Conservation (phyloP, 2,888 invertebrate genomes). For the Orchesella flavescens region DNA sequence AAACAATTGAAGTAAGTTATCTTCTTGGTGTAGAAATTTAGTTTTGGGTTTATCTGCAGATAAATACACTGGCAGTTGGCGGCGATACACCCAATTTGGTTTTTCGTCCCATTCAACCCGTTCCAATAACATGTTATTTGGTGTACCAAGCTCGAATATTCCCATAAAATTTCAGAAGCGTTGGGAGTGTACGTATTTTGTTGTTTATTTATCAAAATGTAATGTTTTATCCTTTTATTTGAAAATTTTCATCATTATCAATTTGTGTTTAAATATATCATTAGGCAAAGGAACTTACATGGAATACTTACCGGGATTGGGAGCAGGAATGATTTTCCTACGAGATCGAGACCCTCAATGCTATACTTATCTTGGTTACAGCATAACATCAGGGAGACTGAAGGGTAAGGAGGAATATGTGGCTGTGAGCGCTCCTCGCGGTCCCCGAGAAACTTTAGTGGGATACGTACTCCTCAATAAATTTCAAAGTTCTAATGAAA, state of each 20-base stretch:
- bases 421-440: slow-evolving; percentile 59
- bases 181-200: too few relatives aligned
- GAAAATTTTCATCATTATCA: too few relatives aligned
- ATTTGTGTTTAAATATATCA: too few relatives aligned
- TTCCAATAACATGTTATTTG: slow-evolving; percentile 76
- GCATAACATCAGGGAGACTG: slow-evolving; percentile 43
- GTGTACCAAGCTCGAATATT: slow-evolving; percentile 79
- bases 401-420: background rate
- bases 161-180: slow-evolving; percentile 75
- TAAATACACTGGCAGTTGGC: background rate
- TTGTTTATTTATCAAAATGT: slow-evolving; percentile 78
- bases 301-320: too few relatives aligned
- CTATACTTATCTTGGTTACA: slow-evolving; percentile 43
- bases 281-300: too few relatives aligned
- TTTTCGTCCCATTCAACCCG: slow-evolving; percentile 72
- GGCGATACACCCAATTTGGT: slow-evolving; percentile 72
- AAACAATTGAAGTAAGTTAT: too few relatives aligned
- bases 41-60: too few relatives aligned
- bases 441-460: background rate
- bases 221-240: too few relatives aligned
- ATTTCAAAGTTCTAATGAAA: background rate
- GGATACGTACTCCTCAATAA: slow-evolving; percentile 7
- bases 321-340: background rate
- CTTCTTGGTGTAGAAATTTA: too few relatives aligned
- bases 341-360: background rate